Base-by-base conservation (phyloP, 1,140 invertebrate species). In the Drosophila varians region DNA sequence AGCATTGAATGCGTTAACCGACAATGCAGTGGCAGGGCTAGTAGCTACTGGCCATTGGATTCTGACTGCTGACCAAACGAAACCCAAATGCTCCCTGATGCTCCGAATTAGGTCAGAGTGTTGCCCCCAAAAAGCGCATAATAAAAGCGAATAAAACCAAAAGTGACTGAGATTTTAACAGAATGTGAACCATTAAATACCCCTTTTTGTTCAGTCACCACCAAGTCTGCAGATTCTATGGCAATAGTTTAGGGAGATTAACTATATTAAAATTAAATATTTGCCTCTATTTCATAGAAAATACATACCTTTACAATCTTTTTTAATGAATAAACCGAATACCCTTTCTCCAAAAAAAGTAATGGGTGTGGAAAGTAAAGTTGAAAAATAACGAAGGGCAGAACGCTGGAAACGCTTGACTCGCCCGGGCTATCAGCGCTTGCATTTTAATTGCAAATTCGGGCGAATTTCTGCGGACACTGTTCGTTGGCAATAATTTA, bases 371-470 rank as follows among this genome's bases (percentile, higher is more conserved):
- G 3, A 43, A 53, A 53, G 28, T 9, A 14, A n/a, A 16, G 16
- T 9, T 11, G 8, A 19, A 45, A n/a, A 76, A 51, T 38, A 55
- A 31, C 47, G 54, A 8, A 16, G 8, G 43, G 14, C 19, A 12
- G 42, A 61, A 71, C 8, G 34, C 19, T 28, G 23, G 21, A 28
- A 38, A 31, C 21, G 42, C 49, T 51, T 48, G 43, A 47, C 55
- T 48, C 25, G 16, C 36, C 18, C 19, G 28, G 34, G 25, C 55
- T 61, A 73, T 70, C 60, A 86, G 48, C 66, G 76, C 72, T 58
- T 86, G 80, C 80, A 84, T 87, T 84, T 87, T 87, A 84, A 87
- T 84, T 84, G 80, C 80, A 86, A 84, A 84, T 84, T 54, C 12
- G 12, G 21, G 1, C 23, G 51, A 36, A 7, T 11, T 7, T 36